Base-by-base conservation (phyloP, 2,888 invertebrate species). In the Rhyacophila evoluta region DNA sequence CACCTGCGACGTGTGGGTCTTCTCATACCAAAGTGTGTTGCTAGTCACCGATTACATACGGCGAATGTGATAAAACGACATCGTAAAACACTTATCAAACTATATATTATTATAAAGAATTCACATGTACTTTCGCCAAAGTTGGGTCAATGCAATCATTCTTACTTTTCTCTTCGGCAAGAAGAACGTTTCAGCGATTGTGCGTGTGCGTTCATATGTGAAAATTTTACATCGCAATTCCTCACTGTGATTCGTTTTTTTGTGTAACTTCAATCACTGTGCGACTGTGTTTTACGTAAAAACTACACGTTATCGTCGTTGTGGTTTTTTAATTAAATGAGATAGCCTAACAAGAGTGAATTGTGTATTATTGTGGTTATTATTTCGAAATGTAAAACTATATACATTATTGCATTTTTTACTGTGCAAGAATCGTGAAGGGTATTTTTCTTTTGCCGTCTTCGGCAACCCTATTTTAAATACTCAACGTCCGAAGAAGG, bases 1-100 rank as follows among this genome's bases (percentile, higher is more conserved):
- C 55, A 55, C 55, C 55, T 55, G 19, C 55, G 55, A 55, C 55
- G 25, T 55, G 55, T 55, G 55, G 55, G 55, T 55, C 19, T 55
- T 8, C 55, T 12, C 19, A 25, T 55, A 55, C 55, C 55, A 55
- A 55, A 55, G 55, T 55, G 55, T 8, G 5, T 2, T 8, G 55
- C 55, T 55, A 55, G 55, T 55, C 55, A 55, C 6, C 19, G 1
- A 55, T 55, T 55, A 55, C 8, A 12, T 5, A 12, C 55, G 6
- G 4, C 29, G 29, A 25, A 19, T 55, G 55, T 55, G 10, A 55
- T 55, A 12, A n/a, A 55, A 55, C 25, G 19, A 19, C 25, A 6
- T 55, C 55, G n/a, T 8, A 55, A 55, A 55, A 55, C 25, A 55
- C 25, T 55, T 55, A n/a, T 55, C 55, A 19, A 6, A 33, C 2